Conservation (phyloP, 2,113 vertebrate genomes). For the Hemichromis elongatus region DNA sequence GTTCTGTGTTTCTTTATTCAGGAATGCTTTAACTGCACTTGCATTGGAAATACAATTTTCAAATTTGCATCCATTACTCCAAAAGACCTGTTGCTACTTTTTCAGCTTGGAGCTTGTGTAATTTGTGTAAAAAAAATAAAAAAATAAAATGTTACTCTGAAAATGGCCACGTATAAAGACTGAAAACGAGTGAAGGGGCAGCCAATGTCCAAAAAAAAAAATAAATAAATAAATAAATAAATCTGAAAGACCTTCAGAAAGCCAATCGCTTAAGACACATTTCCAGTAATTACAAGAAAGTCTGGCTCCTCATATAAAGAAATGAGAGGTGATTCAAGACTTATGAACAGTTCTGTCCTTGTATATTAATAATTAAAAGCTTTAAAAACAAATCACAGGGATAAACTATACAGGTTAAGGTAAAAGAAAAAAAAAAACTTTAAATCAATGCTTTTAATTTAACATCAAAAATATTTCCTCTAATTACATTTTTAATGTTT, state of each 20-base stretch:
- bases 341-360: not conserved
- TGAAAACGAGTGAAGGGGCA: not conserved
- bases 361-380: not conserved
- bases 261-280: not conserved
- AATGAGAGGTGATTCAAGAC: not conserved
- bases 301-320: not conserved
- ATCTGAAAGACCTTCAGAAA: not conserved
- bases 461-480: accelerated
- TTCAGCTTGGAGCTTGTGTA: not conserved
- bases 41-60: not conserved
- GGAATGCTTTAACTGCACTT: not conserved
- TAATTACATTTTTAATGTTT: not conserved
- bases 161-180: accelerated
- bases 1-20: not conserved
- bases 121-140: not conserved
- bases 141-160: not conserved
- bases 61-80: not conserved
- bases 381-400: not conserved
- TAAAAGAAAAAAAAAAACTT: not conserved
- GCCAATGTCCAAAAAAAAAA: accelerated
- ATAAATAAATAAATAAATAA: too few relatives aligned
- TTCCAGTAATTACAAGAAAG: not conserved
- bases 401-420: not conserved
- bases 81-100: not conserved
- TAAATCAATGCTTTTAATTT: not conserved